A percentile compares a stretch with the other conserved stretches of the same genome.
Evolutionary conservation across 2,888 invertebrate genomes (phyloP).

Genomic region (Rhorus exstirpatorius): DNA sequence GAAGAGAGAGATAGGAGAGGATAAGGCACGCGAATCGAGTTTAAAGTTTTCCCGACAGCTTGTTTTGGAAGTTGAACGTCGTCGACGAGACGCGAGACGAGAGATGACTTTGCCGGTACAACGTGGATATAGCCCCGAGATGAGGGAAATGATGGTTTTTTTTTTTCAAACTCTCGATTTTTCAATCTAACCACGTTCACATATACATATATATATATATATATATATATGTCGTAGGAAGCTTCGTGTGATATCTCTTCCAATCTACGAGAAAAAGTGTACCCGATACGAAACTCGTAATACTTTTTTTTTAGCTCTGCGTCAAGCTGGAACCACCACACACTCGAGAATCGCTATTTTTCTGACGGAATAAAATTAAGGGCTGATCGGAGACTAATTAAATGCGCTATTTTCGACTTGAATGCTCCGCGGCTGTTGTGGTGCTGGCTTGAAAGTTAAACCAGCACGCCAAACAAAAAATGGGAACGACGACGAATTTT

Average conservation of each 20-base stretch:
- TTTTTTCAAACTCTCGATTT: slow-evolving; percentile 52
- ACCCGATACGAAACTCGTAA: slow-evolving; percentile 27
- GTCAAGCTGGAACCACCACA: no score
- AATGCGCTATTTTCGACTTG: no score
- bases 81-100: slow-evolving; percentile 51
- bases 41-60: slow-evolving; percentile 73
- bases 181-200: slow-evolving; percentile 55
- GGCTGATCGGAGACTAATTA: no score
- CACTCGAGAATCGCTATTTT: no score
- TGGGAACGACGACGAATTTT: no score
- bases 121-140: background rate
- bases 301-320: no score
- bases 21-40: slow-evolving; percentile 67
- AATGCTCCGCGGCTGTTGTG: no score
- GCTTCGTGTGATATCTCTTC: background rate
- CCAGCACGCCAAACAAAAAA: no score
- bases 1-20: slow-evolving; percentile 12
- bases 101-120: slow-evolving; percentile 45
- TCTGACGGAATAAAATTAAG: no score
- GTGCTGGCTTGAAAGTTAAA: no score
- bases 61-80: slow-evolving; percentile 70
- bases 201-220: background rate
- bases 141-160: slow-evolving; percentile 16
- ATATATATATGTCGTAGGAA: background rate
- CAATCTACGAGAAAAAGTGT: background rate